These are phyloP conservation scores for Poliocrania exsul DNA, from an alignment of 2,797 vertebrate genomes.

Conservation along the genomic window DNA sequence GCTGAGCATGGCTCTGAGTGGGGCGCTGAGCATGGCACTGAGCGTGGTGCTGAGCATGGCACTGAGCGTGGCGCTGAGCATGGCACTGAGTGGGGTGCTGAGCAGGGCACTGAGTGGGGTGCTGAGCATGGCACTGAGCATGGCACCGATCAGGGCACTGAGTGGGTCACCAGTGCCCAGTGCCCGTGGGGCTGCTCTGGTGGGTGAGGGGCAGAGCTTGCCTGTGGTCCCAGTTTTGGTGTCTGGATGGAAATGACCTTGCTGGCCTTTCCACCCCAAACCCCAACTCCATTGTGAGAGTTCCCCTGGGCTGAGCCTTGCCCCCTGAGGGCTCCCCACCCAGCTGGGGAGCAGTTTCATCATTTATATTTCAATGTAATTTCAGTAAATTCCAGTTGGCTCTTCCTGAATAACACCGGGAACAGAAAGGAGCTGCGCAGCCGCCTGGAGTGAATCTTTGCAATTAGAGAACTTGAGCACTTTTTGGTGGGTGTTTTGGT, in stretches of 20 bases:
- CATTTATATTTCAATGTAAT: slow-evolving; percentile 34
- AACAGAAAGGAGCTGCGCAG: slow-evolving; percentile 54
- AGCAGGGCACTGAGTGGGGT: accelerated
- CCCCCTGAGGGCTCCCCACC: slow-evolving; percentile 38
- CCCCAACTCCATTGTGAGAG: background rate
- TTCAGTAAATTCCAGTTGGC: slow-evolving; percentile 70
- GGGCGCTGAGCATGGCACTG: accelerated
- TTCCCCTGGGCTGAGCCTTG: slow-evolving; percentile 53
- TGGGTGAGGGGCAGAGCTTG: accelerated
- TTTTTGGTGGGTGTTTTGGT: slow-evolving; percentile 30
- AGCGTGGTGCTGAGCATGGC: accelerated
- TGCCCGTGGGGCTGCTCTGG: accelerated
- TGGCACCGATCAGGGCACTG: accelerated
- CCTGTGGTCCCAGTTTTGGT: accelerated
- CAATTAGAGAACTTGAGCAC: slow-evolving; percentile 47
- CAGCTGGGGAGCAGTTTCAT: slow-evolving; percentile 51
- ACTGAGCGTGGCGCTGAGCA: too few relatives aligned
- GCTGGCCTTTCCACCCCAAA: slow-evolving; percentile 9
- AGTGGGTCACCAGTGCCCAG: accelerated
- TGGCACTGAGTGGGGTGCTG: background rate
- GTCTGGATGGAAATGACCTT: accelerated
- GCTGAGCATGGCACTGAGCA: accelerated
- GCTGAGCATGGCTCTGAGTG: accelerated
- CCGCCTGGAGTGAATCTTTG: slow-evolving; percentile 48
- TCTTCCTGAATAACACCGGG: slow-evolving; percentile 64